Evolutionary conservation across 2,888 invertebrate species (phyloP).

Genomic region (Eupithecia insigniata): DNA sequence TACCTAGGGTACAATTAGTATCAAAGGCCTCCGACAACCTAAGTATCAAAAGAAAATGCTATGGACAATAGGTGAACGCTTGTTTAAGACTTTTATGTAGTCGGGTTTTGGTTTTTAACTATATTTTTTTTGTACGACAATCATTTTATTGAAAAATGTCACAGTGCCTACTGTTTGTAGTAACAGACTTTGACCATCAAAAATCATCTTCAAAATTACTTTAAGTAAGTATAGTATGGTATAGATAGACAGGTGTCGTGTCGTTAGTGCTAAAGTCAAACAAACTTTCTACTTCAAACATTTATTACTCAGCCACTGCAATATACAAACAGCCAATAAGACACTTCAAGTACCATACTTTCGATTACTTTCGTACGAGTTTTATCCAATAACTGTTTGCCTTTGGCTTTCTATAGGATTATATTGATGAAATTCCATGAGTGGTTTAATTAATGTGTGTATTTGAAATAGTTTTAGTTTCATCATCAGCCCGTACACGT

Average conservation of each 20-base stretch:
- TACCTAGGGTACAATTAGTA: too few species aligned
- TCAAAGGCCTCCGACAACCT: too few species aligned
- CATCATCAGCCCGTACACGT: too few species aligned
- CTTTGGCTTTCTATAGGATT: not conserved
- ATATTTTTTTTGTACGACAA: not conserved
- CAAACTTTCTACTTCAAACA: conserved; percentile 4
- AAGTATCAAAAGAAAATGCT: too few species aligned
- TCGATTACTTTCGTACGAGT: conserved; percentile 5
- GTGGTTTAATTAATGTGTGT: too few species aligned
- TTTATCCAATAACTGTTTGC: not conserved
- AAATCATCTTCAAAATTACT: not conserved
- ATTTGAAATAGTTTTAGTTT: too few species aligned
- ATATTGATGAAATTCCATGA: not conserved
- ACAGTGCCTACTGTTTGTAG: not conserved
- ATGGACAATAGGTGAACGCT: too few species aligned
- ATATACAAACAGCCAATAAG: conserved; percentile 11
- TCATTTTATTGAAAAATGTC: too few species aligned
- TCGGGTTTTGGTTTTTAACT: too few species aligned
- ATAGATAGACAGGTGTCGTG: not conserved
- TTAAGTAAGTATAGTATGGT: not conserved
- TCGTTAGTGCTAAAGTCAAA: conserved; percentile 2
- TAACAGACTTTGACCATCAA: not conserved
- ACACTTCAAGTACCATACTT: not conserved
- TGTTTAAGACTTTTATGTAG: too few species aligned
- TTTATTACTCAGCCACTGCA: conserved; percentile 5